Evolutionary conservation across 2,113 vertebrate genomes (phyloP).

Genomic region (Corynorhinus townsendii): DNA sequence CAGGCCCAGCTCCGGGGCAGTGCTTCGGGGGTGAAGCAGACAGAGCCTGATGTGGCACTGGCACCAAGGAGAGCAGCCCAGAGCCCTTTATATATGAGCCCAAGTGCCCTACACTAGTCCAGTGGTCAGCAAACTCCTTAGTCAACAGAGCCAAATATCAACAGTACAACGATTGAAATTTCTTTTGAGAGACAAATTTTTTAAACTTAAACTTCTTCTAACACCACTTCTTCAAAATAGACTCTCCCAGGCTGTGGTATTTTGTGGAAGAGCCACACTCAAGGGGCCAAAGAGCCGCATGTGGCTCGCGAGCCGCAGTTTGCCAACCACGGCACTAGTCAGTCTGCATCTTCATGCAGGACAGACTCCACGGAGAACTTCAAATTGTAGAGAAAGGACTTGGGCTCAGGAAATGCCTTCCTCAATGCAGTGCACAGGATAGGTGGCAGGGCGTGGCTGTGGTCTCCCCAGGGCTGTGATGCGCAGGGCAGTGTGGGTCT

Average conservation of each 20-base stretch:
- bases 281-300: too few relatives aligned
- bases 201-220: too few relatives aligned
- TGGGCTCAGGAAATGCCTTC: neutral
- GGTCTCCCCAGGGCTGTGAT: neutral
- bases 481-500: neutral
- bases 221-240: too few relatives aligned
- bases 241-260: too few relatives aligned
- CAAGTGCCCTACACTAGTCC: neutral
- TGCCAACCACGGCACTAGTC: neutral
- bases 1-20: neutral
- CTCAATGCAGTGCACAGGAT: neutral
- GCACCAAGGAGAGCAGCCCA: neutral
- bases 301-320: too few relatives aligned
- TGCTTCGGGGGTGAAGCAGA: neutral
- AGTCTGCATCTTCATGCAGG: neutral
- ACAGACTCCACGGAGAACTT: neutral
- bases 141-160: too few relatives aligned
- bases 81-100: neutral
- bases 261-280: too few relatives aligned
- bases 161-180: too few relatives aligned
- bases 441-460: accelerated
- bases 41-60: neutral
- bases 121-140: too few relatives aligned
- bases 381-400: neutral
- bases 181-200: too few relatives aligned